Evolutionary conservation across 2,113 vertebrate genomes (phyloP), one percentile per base, ranked within the genome.

Genomic region (Hydropotes inermis): DNA sequence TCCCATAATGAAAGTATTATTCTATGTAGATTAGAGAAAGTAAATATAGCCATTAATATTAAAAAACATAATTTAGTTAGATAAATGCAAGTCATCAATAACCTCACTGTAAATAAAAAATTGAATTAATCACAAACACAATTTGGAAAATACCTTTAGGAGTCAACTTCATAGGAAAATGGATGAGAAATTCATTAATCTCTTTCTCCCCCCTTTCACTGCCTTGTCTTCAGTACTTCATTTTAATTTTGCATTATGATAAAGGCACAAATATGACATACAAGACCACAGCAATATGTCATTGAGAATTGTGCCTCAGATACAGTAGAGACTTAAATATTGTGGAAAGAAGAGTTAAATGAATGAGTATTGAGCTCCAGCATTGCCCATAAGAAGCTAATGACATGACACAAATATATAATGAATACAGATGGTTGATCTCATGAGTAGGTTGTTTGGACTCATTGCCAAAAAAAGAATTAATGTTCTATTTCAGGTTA

Each of bases 1-100:
- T 96, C 47, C 36, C 83, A 57, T 91, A 97, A 96, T 98, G 82
- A 93, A 98, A 97, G 55, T 87, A 95, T 95, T 97, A 97, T 97
- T 97, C 97, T 97, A 96, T 94, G 85, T 83, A 97, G 85, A 96
- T 97, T 93, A 97, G 82, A 97, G 97, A 97, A 86, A 98, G 87
- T 91, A 96, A 98, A 88, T 94, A 87, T 81, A 67, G 30, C 36
- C 93, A 96, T 98, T 97, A 98, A 96, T 98, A 98, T 96, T 98
- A 93, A 97, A 96, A 95, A 54, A 4, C 50, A 57, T 82, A 97
- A 98, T 97, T 97, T 97, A 92, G 87, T 95, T 97, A 95, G 88
- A 96, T 94, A 98, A 97, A 95, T 87, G 13, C 13, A 91, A 98
- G 94, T 95, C 97, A 98, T 97, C 90, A 97, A 95, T 98, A 97